Evolutionary conservation across 2,113 vertebrate species (phyloP).

Genomic region (Erpornis zantholeuca): DNA sequence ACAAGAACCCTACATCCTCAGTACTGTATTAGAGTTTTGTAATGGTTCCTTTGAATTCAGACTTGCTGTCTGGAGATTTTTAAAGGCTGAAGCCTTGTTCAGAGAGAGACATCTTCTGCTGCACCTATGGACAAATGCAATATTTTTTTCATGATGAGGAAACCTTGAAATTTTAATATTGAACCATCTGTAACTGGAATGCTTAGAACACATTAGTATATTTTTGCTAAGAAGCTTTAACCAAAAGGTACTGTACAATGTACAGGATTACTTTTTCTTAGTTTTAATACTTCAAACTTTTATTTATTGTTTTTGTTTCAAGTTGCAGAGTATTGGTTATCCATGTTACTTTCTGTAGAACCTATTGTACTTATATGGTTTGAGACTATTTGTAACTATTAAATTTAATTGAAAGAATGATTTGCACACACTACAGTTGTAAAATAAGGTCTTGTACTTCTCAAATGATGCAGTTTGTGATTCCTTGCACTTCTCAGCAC

Average conservation of each 20-base stretch:
- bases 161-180: conserved; percentile 36
- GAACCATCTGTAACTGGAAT: conserved; percentile 18
- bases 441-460: not conserved
- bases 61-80: conserved; percentile 16
- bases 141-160: conserved; percentile 37
- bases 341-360: not conserved
- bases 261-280: conserved; percentile 41
- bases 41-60: conserved; percentile 8
- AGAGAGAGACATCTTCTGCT: conserved; percentile 16
- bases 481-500: not conserved
- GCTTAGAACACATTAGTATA: conserved; percentile 24
- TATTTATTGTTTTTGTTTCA: conserved; percentile 59
- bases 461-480: not conserved
- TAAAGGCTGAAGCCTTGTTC: conserved; percentile 41
- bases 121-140: conserved; percentile 32
- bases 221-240: conserved; percentile 69
- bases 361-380: not conserved
- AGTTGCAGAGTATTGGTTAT: not conserved
- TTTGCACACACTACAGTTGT: conserved; percentile 8
- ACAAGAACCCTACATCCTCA: conserved; percentile 38
- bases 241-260: conserved; percentile 37
- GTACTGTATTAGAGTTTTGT: conserved; percentile 51
- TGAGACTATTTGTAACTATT: not conserved
- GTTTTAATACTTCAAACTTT: conserved; percentile 21
- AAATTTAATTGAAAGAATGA: not conserved